phyloP scores from a whole-genome alignment of 2,797 vertebrate genomes.

The Sebastes paucispinis region DNA sequence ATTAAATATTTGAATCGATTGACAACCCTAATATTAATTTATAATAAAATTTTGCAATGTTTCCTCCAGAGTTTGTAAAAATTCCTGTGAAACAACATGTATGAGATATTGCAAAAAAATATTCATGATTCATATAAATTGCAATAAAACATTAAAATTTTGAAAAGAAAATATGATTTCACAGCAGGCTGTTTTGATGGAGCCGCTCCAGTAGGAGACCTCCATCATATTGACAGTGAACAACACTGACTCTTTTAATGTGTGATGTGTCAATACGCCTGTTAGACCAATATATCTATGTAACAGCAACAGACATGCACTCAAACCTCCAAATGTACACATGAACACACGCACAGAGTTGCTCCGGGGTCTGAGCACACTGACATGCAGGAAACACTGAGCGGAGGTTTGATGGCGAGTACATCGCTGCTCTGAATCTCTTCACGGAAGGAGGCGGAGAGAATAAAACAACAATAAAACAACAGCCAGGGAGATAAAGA shows the following conservation, averaged over 20 bases:
- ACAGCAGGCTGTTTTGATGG: not conserved
- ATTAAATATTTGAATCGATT: too few relatives aligned
- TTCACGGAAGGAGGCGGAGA: not conserved
- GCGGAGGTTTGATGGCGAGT: not conserved
- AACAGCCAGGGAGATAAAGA: constrained; percentile 29
- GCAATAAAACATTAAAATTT: not conserved
- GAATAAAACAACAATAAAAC: constrained; percentile 35
- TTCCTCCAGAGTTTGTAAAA: not conserved
- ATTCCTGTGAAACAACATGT: not conserved
- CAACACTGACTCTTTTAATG: constrained; percentile 11
- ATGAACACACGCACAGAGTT: not conserved
- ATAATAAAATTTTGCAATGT: not conserved
- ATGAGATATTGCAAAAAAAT: not conserved
- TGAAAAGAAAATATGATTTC: not conserved
- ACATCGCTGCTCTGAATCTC: constrained; percentile 2
- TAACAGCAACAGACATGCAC: constrained; percentile 6
- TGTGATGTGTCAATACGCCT: constrained; percentile 25
- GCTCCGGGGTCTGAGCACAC: constrained; percentile 1
- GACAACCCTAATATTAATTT: too few relatives aligned
- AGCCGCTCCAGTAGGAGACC: not conserved
- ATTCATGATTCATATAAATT: not conserved
- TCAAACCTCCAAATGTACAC: not conserved
- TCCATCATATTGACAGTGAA: constrained; percentile 11
- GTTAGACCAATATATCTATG: not conserved
- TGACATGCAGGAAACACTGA: constrained; percentile 6